Evolutionary conservation across 2,113 vertebrate species (phyloP), one percentile per base, ranked within the genome.

Genomic region (Sapayoa aenigma): DNA sequence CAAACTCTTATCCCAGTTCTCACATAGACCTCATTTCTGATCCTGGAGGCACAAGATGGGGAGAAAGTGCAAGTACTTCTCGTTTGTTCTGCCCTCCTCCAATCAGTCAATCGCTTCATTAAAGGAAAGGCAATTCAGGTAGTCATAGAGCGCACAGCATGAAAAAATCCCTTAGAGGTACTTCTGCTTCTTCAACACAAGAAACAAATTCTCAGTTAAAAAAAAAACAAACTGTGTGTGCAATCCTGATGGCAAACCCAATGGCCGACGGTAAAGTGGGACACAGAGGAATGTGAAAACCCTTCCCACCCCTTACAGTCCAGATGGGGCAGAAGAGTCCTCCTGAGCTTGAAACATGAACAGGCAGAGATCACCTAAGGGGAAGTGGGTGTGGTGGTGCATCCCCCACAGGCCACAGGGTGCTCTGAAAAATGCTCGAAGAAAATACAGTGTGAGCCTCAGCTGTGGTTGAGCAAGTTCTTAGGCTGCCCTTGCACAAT

Each of bases 21-120:
- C 33, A n/a, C 44, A 46, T 28, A 66, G 46, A 60, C 46, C 22
- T 89, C 30, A 33, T 72, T 19, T 59, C 41, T 53, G 41, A 73
- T 53, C 46, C 18, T 37, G 25, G 25, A 86, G 55, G 63, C 49
- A 53, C 21, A 41, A n/a, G 9, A 56, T 0, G 2, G 2, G 5
- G 4, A 11, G 7, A 44, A 56, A 52, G 6, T 4, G 3, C 0
- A 7, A 82, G 42, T 25, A 28, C 13, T 33, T 50, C 39, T 52
- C 72, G 53, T 33, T 80, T 72, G n/a, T n/a, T 75, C 13, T 7
- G 15, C 42, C 35, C 20, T 87, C 56, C 74, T 93, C n/a, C 66
- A 30, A 20, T 27, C 52, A 50, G 15, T 47, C 67, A 62, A 42
- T 35, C 41, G 35, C 4, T 7, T 83, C 66, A 52, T 41, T 14